phyloP scores from a whole-genome alignment of 2,888 invertebrate genomes.

The Acronicta alni region DNA sequence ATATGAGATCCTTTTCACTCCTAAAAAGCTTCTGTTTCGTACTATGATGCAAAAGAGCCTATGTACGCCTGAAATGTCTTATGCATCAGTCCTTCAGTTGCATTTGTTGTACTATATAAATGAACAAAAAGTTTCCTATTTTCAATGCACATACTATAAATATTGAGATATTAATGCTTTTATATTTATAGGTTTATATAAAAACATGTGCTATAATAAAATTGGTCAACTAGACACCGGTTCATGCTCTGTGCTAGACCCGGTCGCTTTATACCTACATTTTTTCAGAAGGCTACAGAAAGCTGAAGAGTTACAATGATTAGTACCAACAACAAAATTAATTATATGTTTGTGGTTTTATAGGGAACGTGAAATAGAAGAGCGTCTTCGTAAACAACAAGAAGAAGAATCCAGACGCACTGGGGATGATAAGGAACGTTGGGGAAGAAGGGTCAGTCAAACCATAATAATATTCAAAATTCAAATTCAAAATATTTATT shows the following conservation, averaged over 20 bases:
- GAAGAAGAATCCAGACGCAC: constrained; percentile 82
- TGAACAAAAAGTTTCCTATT: too few relatives aligned
- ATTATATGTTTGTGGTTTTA: constrained; percentile 6
- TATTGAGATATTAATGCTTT: constrained; percentile 59
- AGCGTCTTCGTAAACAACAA: constrained; percentile 92
- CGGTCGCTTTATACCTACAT: constrained; percentile 74
- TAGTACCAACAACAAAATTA: neutral
- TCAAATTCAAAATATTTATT: too few relatives aligned
- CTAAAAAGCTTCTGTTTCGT: too few relatives aligned
- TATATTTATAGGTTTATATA: constrained; percentile 38
- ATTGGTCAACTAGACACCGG: constrained; percentile 63
- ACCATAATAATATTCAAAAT: neutral
- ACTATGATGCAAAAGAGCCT: too few relatives aligned
- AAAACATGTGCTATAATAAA: constrained; percentile 46
- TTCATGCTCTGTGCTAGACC: constrained; percentile 46
- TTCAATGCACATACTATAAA: constrained; percentile 69
- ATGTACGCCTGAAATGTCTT: too few relatives aligned
- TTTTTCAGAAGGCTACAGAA: constrained; percentile 1
- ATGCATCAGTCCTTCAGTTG: too few relatives aligned
- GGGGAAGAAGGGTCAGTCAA: constrained; percentile 77
- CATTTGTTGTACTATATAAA: too few relatives aligned
- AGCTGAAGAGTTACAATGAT: neutral
- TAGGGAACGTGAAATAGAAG: constrained; percentile 96
- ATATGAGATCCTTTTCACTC: too few relatives aligned
- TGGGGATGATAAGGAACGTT: constrained; percentile 82